Evolutionary conservation across 2,113 vertebrate species (phyloP), one percentile per base, ranked within the genome.

Genomic region (Jaculus jaculus): DNA sequence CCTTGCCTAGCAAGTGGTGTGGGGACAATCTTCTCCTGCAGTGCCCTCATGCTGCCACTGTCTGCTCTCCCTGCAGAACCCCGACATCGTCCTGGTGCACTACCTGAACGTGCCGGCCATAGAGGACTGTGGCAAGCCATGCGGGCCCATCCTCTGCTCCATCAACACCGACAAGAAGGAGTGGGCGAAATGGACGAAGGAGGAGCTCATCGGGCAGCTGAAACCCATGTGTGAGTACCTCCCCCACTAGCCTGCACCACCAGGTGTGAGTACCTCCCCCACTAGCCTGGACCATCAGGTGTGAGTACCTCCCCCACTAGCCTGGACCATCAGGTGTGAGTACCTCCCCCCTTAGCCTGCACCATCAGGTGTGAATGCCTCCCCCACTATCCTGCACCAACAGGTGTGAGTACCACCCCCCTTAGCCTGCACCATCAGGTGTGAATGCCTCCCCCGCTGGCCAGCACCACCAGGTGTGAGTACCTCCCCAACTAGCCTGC

Each of bases 161-260:
- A 99, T 99, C 98, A 99, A 99, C 97, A 99, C 99, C 0, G 99
- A 99, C 99, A 99, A 99, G 98, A 99, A 99, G 96, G 99, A 99
- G 96, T 99, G 99, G 99, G 99, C 99, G 2, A 99, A 99, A 96
- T 99, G 99, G 99, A 99, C 99, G 0, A 99, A 99, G 96, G 99
- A 99, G 96, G 99, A 99, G 77, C 99, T 99, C 87, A 99, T 99
- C 18, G 99, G 99, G 91, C 99, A 99, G 98, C 99, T 99, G 91
- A 99, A 99, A 93, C 99, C 99, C 3, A 99, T 99, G 99, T 99
- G 99, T 99, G 98, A 99, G 99, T 99, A 97, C 75, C 78, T 65
- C 0, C 7, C 0, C 34, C 15, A 16, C 54, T 54, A 12, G 54
- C 54, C 54, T 3, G 54, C 54, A 54, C 54, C 54, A 54, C 13